Evolutionary conservation across 2,113 vertebrate species (phyloP).

Genomic region (Nicator chloris): DNA sequence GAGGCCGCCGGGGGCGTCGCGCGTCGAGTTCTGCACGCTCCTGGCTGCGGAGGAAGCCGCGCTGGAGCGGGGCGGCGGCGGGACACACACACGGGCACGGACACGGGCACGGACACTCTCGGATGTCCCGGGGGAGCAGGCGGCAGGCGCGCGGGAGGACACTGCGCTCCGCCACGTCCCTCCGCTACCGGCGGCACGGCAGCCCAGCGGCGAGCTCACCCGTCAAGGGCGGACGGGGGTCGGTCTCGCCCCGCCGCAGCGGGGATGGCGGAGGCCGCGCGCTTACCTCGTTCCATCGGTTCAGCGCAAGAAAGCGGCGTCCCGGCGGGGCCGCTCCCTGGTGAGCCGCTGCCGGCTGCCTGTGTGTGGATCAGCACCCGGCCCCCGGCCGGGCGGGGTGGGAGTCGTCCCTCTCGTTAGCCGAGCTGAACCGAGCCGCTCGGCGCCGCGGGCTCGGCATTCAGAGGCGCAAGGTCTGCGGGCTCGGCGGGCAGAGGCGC

Average conservation of each 20-base stretch:
- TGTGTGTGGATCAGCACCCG: too few relatives aligned
- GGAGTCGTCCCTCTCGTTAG: background rate
- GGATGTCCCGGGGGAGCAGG: background rate
- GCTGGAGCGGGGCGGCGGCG: background rate
- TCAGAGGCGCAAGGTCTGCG: background rate
- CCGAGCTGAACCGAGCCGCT: background rate
- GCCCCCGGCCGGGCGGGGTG: background rate
- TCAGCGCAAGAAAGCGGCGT: background rate
- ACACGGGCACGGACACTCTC: background rate
- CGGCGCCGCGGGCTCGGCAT: background rate
- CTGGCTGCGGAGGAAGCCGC: background rate
- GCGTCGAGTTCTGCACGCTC: background rate
- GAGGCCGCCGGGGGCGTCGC: background rate
- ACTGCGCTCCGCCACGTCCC: background rate
- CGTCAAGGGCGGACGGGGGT: background rate
- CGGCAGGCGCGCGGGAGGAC: background rate
- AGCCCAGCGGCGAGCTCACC: background rate
- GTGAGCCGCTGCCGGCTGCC: background rate
- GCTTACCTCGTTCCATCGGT: background rate
- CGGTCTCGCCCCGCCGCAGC: background rate
- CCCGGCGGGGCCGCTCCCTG: background rate
- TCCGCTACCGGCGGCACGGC: background rate
- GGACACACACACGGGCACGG: background rate
- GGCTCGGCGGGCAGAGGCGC: background rate
- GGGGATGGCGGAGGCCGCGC: background rate